Percentiles rank a stretch among this genome's conserved stretches.
Evolutionary conservation across 64 coral and sea anemone species (phyloP).

Genomic region (Acropora yongei): DNA sequence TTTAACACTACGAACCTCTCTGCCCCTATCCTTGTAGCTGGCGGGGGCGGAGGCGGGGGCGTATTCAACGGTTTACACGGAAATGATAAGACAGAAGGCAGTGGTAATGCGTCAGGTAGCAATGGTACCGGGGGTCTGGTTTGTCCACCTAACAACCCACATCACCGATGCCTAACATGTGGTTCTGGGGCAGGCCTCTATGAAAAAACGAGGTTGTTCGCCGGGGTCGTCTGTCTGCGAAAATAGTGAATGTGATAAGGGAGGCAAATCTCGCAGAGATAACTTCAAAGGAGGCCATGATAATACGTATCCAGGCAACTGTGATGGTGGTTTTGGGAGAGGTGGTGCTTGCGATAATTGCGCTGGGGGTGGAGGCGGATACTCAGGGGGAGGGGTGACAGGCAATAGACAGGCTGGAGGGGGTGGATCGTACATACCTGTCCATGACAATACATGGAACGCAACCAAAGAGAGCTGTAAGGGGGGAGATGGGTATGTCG

Average conservation of each 20-base stretch:
- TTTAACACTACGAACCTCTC: neutral
- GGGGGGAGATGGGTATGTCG: slow-evolving; percentile 60
- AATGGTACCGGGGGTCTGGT: slow-evolving; percentile 37
- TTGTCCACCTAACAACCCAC: neutral
- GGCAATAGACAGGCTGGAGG: slow-evolving; percentile 15
- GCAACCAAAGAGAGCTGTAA: slow-evolving; percentile 29
- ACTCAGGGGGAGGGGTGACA: slow-evolving; percentile 67
- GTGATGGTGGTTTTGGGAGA: slow-evolving; percentile 84
- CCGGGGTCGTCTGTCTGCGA: neutral
- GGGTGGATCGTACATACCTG: slow-evolving; percentile 51
- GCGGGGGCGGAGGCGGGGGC: slow-evolving; percentile 80
- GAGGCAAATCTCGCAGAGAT: slow-evolving; percentile 26
- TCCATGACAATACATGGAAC: neutral
- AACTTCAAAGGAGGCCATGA: slow-evolving; percentile 45
- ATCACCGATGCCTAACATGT: neutral
- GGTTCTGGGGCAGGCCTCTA: slow-evolving; percentile 53
- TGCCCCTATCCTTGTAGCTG: slow-evolving; percentile 41
- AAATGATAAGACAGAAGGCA: slow-evolving; percentile 35
- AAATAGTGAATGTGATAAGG: neutral
- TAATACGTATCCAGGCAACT: neutral
- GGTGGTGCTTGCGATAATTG: slow-evolving; percentile 59
- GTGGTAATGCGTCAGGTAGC: slow-evolving; percentile 21
- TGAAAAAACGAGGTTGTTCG: slow-evolving; percentile 33
- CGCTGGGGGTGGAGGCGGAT: slow-evolving; percentile 81
- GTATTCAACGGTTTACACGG: slow-evolving; percentile 12